Conservation (phyloP, 2,888 invertebrate species). For the Calameuta pallipes region DNA sequence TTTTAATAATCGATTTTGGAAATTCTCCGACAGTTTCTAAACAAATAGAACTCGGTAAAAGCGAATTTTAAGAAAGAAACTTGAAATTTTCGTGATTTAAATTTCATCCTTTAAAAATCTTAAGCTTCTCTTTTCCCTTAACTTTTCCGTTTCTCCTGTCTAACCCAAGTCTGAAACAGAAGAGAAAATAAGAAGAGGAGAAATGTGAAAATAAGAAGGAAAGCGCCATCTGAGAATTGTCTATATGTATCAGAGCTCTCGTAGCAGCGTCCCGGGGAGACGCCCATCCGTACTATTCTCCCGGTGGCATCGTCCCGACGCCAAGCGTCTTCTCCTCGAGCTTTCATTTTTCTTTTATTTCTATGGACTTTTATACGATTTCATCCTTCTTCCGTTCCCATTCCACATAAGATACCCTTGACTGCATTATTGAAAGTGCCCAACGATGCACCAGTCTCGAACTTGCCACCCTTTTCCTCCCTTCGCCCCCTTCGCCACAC, state of each 20-base stretch:
- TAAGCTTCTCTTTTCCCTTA: neutral
- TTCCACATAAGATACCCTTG: neutral
- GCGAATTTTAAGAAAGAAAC: neutral
- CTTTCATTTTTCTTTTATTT: constrained; percentile 1
- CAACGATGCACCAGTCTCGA: neutral
- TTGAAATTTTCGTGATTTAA: neutral
- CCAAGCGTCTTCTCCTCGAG: neutral
- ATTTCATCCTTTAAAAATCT: neutral
- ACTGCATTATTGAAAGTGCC: neutral
- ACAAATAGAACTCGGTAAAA: neutral
- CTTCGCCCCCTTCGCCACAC: neutral
- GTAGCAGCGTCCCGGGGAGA: neutral
- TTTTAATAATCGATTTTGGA: neutral
- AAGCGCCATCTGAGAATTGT: neutral
- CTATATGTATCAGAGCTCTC: neutral
- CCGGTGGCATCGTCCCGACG: neutral
- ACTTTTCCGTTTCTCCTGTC: neutral
- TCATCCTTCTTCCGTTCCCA: neutral
- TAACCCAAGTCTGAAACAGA: neutral
- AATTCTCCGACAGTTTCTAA: fast-evolving
- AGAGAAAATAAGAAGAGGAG: neutral
- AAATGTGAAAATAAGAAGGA: neutral
- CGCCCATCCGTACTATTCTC: neutral
- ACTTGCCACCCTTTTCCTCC: neutral
- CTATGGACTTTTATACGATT: constrained; percentile 6